phyloP scores from a whole-genome alignment of 1,140 invertebrate species.

The Cyrtorhinus lividipennis region DNA sequence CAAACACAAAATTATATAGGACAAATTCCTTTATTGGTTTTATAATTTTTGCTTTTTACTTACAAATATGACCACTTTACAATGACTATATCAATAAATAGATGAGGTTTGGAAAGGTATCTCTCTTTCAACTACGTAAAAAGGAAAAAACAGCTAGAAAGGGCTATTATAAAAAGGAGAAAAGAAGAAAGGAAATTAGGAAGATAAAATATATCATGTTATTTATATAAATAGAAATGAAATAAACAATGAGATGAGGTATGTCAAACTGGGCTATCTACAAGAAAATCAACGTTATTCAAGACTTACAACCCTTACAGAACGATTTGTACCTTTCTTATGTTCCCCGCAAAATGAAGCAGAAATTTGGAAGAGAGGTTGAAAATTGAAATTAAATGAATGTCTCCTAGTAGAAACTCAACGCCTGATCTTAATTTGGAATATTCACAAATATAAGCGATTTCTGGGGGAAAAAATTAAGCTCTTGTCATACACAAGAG shows the following conservation, averaged over 20 bases:
- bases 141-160: constrained; percentile 5
- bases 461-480: too few relatives aligned
- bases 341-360: too few relatives aligned
- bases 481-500: too few relatives aligned
- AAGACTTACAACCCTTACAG: neutral
- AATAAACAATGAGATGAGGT: constrained; percentile 15
- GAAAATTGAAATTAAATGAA: too few relatives aligned
- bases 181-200: neutral
- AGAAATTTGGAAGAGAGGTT: too few relatives aligned
- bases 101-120: constrained; percentile 3
- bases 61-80: constrained; percentile 24
- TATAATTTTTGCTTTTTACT: constrained; percentile 19
- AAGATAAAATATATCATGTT: neutral
- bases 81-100: constrained; percentile 24
- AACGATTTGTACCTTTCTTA: neutral
- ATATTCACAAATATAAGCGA: too few relatives aligned
- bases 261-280: constrained; percentile 17
- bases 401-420: too few relatives aligned
- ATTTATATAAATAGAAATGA: constrained; percentile 13
- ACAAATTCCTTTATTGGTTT: constrained; percentile 21
- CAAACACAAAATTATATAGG: constrained; percentile 25
- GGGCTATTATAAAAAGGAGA: neutral
- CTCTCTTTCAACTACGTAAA: neutral
- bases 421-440: too few relatives aligned
- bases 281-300: constrained; percentile 9